phyloP scores from a whole-genome alignment of 2,888 invertebrate species.

The Parnassius mnemosyne region DNA sequence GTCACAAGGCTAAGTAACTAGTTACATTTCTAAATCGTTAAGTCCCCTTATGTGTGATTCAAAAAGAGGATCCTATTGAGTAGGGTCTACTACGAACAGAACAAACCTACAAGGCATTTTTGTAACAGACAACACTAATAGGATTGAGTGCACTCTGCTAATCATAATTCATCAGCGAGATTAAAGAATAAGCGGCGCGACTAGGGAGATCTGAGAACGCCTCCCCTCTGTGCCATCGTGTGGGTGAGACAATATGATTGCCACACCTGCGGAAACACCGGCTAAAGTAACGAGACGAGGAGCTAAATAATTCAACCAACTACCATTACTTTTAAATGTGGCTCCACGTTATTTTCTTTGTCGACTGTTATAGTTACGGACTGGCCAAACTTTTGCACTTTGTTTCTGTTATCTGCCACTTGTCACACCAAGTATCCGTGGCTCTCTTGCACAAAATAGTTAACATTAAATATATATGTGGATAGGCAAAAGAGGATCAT shows the following conservation, averaged over 20 bases:
- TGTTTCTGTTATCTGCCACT: no score
- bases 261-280: conserved; percentile 78
- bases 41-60: conserved; percentile 14
- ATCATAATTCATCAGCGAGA: conserved; percentile 80
- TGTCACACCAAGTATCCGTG: no score
- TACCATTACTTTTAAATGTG: conserved; percentile 46
- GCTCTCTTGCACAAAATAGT: no score
- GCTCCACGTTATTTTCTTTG: conserved; percentile 46
- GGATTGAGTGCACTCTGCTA: conserved; percentile 78
- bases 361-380: neutral
- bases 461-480: no score
- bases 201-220: conserved; percentile 44
- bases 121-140: conserved; percentile 65
- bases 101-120: conserved; percentile 56
- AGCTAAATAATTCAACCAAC: conserved; percentile 75
- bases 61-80: conserved; percentile 24
- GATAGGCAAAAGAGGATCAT: no score
- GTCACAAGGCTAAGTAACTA: conserved; percentile 28
- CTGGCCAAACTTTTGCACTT: no score
- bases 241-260: conserved; percentile 75
- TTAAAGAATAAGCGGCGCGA: conserved; percentile 74
- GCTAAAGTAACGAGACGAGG: conserved; percentile 76
- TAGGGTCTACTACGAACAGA: conserved; percentile 43
- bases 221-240: conserved; percentile 40
- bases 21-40: conserved; percentile 20